phyloP scores from a whole-genome alignment of 2,113 vertebrate genomes.

The Dicentrarchus labrax region DNA sequence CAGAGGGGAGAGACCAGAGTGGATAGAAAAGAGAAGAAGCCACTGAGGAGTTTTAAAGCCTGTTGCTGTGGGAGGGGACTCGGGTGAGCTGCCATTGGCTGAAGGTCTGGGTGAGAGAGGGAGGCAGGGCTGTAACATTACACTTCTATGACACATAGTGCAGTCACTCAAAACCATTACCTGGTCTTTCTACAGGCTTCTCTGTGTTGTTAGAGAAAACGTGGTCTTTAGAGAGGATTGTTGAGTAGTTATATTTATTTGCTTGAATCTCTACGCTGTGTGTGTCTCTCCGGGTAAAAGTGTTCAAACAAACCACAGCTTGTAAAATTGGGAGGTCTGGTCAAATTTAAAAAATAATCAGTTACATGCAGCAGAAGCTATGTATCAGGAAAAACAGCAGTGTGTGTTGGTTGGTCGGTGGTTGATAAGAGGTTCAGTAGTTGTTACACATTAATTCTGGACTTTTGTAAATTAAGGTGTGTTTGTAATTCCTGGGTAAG shows the following conservation, averaged over 20 bases:
- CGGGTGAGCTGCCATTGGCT: constrained; percentile 70
- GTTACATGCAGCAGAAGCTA: background rate
- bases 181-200: constrained; percentile 59
- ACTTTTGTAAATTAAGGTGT: too few relatives aligned
- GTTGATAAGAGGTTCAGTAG: background rate
- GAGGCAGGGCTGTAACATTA: constrained; percentile 79
- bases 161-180: constrained; percentile 75
- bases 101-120: constrained; percentile 41
- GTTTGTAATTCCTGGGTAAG: too few relatives aligned
- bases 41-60: constrained; percentile 78
- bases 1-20: constrained; percentile 79
- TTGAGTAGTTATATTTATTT: background rate
- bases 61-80: constrained; percentile 77
- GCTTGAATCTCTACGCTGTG: background rate
- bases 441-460: too few relatives aligned
- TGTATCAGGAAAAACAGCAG: background rate
- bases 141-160: constrained; percentile 75
- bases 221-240: constrained; percentile 32
- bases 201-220: constrained; percentile 35
- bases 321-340: background rate
- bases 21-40: constrained; percentile 76
- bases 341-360: background rate
- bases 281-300: constrained; percentile 8
- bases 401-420: background rate
- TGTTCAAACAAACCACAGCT: constrained; percentile 13